Evolutionary conservation across 92 coral and sea anemone genomes (phyloP), one percentile per base, ranked within the genome.

Genomic region (Phenganax stokvisi): DNA sequence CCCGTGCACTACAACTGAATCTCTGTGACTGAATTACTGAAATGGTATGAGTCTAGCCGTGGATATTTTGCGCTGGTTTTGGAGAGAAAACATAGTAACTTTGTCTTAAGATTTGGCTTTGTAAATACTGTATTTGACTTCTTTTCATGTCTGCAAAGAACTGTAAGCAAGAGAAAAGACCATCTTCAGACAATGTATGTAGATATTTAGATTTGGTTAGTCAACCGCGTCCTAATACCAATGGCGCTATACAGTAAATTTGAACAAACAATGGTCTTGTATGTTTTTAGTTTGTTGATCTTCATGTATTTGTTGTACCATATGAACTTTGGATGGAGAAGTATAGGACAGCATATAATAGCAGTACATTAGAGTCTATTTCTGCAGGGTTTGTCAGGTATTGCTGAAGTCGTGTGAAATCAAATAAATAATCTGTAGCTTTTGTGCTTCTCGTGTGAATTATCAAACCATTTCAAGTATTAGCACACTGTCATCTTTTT

Each of bases 331-430:
- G 97, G 97, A 88, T 96, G 79, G 99, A 96, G 47, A 96, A 92
- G 80, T 96, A 96, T 79, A 89, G 99, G 7, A 96, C 99, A 51
- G 96, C 99, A 52, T 96, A 92, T 75, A 96, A 96, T 80, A 96
- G 92, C 72, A 92, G 91, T 58, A 97, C 99, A 52, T 77, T 96
- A 85, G 99, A 96, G 82, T 96, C 99, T 0, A 92, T 96, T 31
- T 96, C 99, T 8, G 99, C 99, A 56, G 99, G 99, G 47, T 96
- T 96, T 90, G 99, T 96, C 11, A 90, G 99, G 99, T 94, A 87
- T 73, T 8, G 77, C 62, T 73, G 77, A 44, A 53, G 25, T 20
- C 17, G 12, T 20, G 7, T 27, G 51, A 55, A n/a, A 8, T 12
- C 2, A 30, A 30, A 68, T 27, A 68, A 64, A 20, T 20, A 20